Conservation (phyloP, 2,797 vertebrate genomes). For the Eulemur rubriventer region DNA sequence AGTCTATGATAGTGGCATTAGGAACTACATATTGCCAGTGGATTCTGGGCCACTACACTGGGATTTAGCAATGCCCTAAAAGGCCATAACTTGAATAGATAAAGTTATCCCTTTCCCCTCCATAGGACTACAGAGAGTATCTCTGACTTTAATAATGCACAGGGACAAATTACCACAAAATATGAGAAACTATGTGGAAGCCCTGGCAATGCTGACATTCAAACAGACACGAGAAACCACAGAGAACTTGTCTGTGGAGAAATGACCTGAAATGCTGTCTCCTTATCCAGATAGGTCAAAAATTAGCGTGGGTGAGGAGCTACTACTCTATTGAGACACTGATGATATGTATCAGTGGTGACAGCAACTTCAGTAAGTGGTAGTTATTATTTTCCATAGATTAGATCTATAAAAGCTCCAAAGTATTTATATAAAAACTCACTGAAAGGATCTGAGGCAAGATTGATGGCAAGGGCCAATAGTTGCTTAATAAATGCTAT, state of each 20-base stretch:
- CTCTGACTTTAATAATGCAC: not conserved
- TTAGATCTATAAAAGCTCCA: not conserved
- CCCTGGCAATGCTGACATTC: not conserved
- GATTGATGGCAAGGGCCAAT: not conserved
- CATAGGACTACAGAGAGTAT: not conserved
- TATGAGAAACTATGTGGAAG: not conserved
- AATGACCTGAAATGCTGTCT: not conserved
- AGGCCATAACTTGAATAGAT: not conserved
- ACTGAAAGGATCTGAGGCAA: not conserved
- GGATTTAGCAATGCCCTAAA: not conserved
- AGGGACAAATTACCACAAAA: not conserved
- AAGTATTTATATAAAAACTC: not conserved
- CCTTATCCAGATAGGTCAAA: not conserved
- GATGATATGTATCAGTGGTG: not conserved
- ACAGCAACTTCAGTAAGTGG: not conserved
- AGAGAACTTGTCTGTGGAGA: not conserved
- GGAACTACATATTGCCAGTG: not conserved
- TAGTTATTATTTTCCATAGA: not conserved
- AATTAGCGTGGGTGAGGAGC: not conserved
- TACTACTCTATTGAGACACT: not conserved
- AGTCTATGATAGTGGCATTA: not conserved
- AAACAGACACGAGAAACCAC: not conserved
- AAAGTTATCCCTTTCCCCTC: not conserved
- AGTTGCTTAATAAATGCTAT: not conserved
- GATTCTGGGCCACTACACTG: not conserved